Evolutionary conservation across 2,888 invertebrate species (phyloP), one percentile per base, ranked within the genome.

Genomic region (Tachina fera): DNA sequence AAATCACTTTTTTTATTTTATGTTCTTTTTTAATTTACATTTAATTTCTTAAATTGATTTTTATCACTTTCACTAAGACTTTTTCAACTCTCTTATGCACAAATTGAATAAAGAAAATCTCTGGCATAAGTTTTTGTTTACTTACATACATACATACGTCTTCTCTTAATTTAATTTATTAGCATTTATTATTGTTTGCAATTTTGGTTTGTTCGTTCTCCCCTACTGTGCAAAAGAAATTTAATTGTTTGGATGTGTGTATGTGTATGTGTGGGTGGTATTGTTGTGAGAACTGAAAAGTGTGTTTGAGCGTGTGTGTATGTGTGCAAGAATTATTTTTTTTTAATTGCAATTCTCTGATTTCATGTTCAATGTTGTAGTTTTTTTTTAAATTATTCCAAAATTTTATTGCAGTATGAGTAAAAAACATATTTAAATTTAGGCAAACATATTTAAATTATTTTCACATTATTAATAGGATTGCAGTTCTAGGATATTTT

Each of bases 121-220:
- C 45, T 56, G 63, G 43, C 22, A 9, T 53, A 31, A 41, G 61
- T 63, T 9, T 53, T 11, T n/a, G 22, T 67, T 39, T 41, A 16
- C 51, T 49, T 13, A 31, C 31, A 4, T 8, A 2, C 2, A 3
- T n/a, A n/a, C n/a, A n/a, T 45, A 76, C 6, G 9, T 45, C 65
- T 67, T 65, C 56, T 56, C 65, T 65, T 67, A 76, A 76, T 56
- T 65, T 16, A 31, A 45, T 74, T 74, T 61, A 60, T 61, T 49
- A 61, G 11, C 41, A 43, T 22, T 75, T 19, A 41, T 75, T 75
- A 16, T 51, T 76, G 53, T 65, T 71, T 71, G 9, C 8, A 31
- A 43, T 13, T 22, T 14, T 45, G 9, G 39, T 51, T 53, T 11
- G 11, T 41, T 11, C 19, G 39, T 5, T 47, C 11, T 14, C 14